These are phyloP conservation scores for Tetropium fuscum DNA, from an alignment of 2,888 invertebrate species.

Conservation along the genomic window DNA sequence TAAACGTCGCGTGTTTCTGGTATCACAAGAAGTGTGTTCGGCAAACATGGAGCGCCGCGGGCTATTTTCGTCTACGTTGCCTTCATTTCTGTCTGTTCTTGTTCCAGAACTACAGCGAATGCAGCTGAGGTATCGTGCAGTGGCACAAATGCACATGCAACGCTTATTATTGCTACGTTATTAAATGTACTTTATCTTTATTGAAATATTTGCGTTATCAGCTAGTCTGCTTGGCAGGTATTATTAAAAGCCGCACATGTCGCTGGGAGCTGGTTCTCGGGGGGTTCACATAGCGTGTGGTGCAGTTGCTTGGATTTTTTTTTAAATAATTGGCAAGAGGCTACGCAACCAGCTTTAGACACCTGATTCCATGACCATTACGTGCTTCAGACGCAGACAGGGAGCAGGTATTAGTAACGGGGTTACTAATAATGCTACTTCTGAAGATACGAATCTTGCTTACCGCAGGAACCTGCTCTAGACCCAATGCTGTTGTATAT, in stretches of 20 bases:
- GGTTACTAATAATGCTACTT: no score
- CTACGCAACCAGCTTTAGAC: no score
- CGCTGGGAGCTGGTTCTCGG: no score
- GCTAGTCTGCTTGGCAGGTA: neutral
- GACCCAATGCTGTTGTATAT: no score
- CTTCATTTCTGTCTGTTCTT: constrained; percentile 17
- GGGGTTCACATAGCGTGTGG: no score
- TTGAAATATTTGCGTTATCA: constrained; percentile 17
- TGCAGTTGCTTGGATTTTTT: no score
- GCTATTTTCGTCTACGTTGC: constrained; percentile 47
- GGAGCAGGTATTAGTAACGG: no score
- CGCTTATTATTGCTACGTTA: constrained; percentile 4
- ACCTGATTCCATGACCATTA: no score
- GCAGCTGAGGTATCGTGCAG: constrained; percentile 8
- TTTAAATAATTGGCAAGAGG: no score
- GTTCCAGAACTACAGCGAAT: neutral
- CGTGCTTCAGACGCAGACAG: no score
- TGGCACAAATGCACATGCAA: neutral
- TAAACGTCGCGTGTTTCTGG: constrained; percentile 50
- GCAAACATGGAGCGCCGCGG: constrained; percentile 44
- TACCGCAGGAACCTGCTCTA: no score
- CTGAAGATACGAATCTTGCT: no score
- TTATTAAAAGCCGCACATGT: constrained; percentile 10
- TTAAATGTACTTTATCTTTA: constrained; percentile 22
- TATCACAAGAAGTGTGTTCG: constrained; percentile 50